phyloP scores from a whole-genome alignment of 1,140 invertebrate species.

The Thereuonema tuberculata region DNA sequence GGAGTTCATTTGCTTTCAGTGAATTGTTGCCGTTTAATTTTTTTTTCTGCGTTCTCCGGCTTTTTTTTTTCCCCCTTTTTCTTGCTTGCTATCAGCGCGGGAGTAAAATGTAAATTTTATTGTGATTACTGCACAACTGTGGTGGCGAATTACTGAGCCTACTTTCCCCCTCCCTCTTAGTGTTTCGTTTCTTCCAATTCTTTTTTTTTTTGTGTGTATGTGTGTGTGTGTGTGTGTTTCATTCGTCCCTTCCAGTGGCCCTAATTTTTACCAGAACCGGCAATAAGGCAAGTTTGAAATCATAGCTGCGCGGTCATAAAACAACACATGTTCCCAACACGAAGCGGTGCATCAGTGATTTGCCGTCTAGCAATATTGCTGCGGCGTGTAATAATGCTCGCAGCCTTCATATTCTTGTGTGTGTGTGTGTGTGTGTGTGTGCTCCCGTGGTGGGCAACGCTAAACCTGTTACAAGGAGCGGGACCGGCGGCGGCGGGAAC shows the following conservation, averaged over 20 bases:
- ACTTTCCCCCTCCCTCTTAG: background rate
- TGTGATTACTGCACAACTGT: conserved; percentile 2
- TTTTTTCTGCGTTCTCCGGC: background rate
- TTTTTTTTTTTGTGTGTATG: no score
- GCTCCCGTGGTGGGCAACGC: no score
- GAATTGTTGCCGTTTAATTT: background rate
- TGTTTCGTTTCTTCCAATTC: background rate
- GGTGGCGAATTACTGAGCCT: background rate
- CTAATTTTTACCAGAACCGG: conserved; percentile 5
- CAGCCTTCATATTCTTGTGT: no score
- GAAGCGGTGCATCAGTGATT: background rate
- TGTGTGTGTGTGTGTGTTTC: background rate
- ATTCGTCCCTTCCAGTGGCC: no score
- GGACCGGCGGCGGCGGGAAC: no score
- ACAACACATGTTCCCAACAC: conserved; percentile 6
- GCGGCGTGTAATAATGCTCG: no score
- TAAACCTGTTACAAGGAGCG: no score
- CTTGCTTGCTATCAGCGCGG: background rate
- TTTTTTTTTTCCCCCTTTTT: background rate
- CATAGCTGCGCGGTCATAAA: conserved; percentile 2
- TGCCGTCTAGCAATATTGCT: background rate
- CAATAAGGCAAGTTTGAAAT: conserved; percentile 8
- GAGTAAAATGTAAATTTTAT: conserved; percentile 8
- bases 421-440: no score
- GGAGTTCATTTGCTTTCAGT: background rate